These are phyloP conservation scores for Lepus townsendii DNA, from an alignment of 2,797 vertebrate species.

Conservation along the genomic window DNA sequence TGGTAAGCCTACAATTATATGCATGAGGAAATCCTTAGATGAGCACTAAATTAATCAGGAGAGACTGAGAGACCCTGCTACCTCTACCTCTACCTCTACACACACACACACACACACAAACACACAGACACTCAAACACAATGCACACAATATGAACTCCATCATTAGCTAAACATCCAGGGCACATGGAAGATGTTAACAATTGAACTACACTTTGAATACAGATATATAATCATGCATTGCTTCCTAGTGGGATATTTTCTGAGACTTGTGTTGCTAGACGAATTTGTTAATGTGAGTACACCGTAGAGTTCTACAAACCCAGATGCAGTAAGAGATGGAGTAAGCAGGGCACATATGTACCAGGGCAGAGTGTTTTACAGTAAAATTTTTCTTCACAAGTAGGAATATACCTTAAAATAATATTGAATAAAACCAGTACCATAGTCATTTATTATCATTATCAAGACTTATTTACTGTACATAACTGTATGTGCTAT, in stretches of 20 bases:
- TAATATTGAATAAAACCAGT: background rate
- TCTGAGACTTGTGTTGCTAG: background rate
- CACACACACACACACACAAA: background rate
- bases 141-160: background rate
- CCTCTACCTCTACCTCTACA: background rate
- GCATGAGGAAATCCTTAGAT: constrained; percentile 6
- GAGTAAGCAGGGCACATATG: background rate
- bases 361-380: background rate
- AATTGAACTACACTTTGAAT: constrained; percentile 51
- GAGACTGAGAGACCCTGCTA: background rate
- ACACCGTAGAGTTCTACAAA: background rate
- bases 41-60: constrained; percentile 6
- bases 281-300: background rate
- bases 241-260: background rate
- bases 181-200: background rate
- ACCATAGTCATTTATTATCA: no score
- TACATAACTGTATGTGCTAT: background rate
- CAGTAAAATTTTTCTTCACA: background rate
- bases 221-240: background rate
- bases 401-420: background rate
- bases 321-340: background rate
- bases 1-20: background rate
- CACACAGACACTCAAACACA: no score
- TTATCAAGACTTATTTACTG: background rate
- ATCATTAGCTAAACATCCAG: constrained; percentile 13